Percentiles rank a stretch among this genome's conserved stretches.
Evolutionary conservation across 2,888 invertebrate species (phyloP).

Genomic region (Apodemia duryi): DNA sequence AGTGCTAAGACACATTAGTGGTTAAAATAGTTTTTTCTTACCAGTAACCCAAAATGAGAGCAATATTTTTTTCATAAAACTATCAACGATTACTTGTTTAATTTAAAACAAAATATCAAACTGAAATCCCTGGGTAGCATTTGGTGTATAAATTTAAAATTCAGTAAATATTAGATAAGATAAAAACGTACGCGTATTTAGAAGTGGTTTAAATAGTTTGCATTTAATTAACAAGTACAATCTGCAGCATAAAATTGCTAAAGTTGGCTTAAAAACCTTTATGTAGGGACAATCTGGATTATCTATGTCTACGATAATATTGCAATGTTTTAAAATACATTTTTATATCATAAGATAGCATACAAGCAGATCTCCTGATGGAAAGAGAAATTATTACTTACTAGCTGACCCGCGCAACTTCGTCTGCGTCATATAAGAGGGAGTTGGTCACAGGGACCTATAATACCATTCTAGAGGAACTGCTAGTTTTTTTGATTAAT

Average conservation of each 20-base stretch:
- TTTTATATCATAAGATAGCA: no score
- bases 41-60: background rate
- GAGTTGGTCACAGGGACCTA: no score
- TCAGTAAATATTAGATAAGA: constrained; percentile 29
- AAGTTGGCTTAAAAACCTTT: background rate
- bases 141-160: constrained; percentile 23
- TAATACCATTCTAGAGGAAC: no score
- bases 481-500: no score
- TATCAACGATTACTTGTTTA: background rate
- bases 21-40: background rate
- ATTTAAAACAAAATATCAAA: background rate
- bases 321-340: no score
- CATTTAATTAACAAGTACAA: background rate
- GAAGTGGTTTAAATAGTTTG: background rate
- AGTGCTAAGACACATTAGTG: no score
- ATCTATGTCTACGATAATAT: no score
- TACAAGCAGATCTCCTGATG: no score
- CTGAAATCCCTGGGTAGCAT: background rate
- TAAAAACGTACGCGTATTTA: constrained; percentile 14
- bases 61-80: background rate
- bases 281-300: no score
- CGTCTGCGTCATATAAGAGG: no score
- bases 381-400: no score
- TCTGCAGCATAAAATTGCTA: background rate
- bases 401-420: no score